Base-by-base conservation (phyloP, 1,140 invertebrate species). In the Tetraneura akinire region DNA sequence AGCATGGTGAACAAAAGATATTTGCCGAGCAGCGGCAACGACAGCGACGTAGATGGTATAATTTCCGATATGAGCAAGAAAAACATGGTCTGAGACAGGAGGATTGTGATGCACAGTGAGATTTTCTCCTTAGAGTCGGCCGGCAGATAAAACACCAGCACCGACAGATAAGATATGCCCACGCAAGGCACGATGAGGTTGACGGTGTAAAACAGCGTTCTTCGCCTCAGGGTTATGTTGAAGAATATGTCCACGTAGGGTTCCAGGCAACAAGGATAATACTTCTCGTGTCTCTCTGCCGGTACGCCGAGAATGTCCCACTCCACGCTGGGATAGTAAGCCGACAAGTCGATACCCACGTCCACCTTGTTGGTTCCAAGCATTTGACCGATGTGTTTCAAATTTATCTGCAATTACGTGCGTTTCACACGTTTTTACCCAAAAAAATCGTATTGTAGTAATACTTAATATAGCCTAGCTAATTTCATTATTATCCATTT, bases 1-100 rank as follows among this genome's bases (percentile, higher is more conserved):
- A 99, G 90, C 96, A 99, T 98, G 2, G 98, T 99, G 85, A 99
- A 99, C 0, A 99, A 89, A 0, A 99, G 90, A 87, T 99, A 99
- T 87, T 99, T 99, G 42, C 98, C 97, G 18, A 99, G 90, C 5
- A 99, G 87, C 9, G 98, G 98, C 45, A 99, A 88, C 0, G 97
- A 97, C 57, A 99, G 87, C 5, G 97, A 99, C 0, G 98, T 99
- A 0, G 98, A 98, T 0, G 98, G 98, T 86, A 99, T 99, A 83
- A 99, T 98, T 88, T 97, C 95, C 0, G 94, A 97, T 83, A 99
- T 95, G 9, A 99, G 91, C 81, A 99, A 87, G 88, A 99, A 99
- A 88, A 99, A 99, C 91, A 99, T 98, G 16, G 97, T 99, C 85
- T 99, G 94, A 0, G 98, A 99, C 21, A 99, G 90, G 0, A 99